These are phyloP conservation scores for Cancer borealis DNA, from an alignment of 2,888 invertebrate genomes.

Conservation along the genomic window DNA sequence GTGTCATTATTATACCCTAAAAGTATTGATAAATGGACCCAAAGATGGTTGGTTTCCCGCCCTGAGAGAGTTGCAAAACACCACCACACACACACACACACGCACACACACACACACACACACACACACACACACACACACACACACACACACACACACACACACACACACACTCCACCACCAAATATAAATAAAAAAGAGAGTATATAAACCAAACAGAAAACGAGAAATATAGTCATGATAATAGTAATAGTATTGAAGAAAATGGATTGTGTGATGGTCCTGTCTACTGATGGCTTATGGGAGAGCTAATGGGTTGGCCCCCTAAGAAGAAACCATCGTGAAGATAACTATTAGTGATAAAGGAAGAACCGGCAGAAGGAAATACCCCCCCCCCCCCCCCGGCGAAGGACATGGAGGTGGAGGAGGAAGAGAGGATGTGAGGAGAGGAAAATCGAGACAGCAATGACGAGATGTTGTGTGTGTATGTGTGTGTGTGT, in stretches of 20 bases:
- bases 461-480: not conserved
- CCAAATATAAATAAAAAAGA: not conserved
- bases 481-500: conserved; percentile 25
- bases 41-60: conserved; percentile 25
- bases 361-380: conserved; percentile 48
- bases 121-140: no score
- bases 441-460: not conserved
- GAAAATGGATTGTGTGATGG: not conserved
- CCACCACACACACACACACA: not conserved
- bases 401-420: not conserved
- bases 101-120: no score
- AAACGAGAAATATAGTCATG: not conserved
- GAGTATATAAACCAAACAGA: not conserved
- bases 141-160: not conserved
- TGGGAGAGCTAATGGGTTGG: not conserved
- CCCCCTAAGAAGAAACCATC: conserved; percentile 54
- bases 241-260: not conserved
- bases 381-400: no score
- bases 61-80: not conserved
- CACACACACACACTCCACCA: not conserved
- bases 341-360: conserved; percentile 73
- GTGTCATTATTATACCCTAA: conserved; percentile 70
- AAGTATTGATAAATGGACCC: conserved; percentile 73
- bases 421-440: not conserved
- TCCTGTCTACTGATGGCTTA: not conserved